Evolutionary conservation across 1,140 invertebrate species (phyloP), one percentile per base, ranked within the genome.

Genomic region (Mycetomoellerius zeteki): DNA sequence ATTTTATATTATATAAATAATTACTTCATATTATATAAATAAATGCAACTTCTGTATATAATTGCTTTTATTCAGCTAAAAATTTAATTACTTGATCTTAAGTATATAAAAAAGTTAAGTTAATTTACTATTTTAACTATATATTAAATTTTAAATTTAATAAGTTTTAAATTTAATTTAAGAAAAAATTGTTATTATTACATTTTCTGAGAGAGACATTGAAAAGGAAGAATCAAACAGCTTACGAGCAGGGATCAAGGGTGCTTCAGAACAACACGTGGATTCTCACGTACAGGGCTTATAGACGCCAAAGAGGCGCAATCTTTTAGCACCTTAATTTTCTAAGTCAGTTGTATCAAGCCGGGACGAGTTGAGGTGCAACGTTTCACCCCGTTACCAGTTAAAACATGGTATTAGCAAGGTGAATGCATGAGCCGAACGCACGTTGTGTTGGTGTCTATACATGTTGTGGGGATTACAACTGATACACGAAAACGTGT

Each of bases 391-490:
- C 54, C 43, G 30, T 82, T 80, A 90, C 92, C 92, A 92, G 93
- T 92, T 92, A 90, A 91, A 92, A 90, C 84, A 91, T 93, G 92
- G 92, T 88, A 90, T 92, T 93, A 90, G 65, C 82, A 65, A 90
- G 89, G 58, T 72, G 6, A 81, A 71, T 24, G 47, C 69, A 90
- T 52, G 72, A 90, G 58, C 86, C 86, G 85, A 87, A 90, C 85
- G 78, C 78, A 87, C 77, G 21, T 89, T 37, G 71, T 82, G 71
- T 89, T 27, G 33, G n/a, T 86, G 27, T 90, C 24, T 89, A 24
- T 69, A 54, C n/a, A 47, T 64, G 30, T 50, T 33, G 21, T 71
- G 52, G 71, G 60, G 7, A 87, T 62, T 72, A 65, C 60, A 86
- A 50, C 37, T 71, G 58, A 81, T 82, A 21, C 52, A 76, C 86